Evolutionary conservation across 2,113 vertebrate species (phyloP).

Genomic region (Callipepla squamata): DNA sequence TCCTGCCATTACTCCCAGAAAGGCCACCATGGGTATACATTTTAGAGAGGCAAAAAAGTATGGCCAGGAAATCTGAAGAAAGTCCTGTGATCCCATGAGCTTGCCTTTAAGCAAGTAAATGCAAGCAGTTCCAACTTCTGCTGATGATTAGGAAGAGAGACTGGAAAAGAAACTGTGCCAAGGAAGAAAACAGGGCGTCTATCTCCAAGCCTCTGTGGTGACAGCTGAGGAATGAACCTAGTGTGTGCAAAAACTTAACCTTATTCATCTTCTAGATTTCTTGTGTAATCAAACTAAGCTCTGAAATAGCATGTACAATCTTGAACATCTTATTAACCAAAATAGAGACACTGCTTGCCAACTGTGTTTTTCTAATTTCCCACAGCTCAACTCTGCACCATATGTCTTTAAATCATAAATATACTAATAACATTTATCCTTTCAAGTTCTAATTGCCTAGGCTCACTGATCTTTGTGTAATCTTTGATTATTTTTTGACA

Average conservation of each 20-base stretch:
- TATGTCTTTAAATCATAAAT: constrained; percentile 35
- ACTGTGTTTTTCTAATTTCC: neutral
- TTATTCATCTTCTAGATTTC: neutral
- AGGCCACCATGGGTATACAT: neutral
- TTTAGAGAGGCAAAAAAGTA: neutral
- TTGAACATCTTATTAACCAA: neutral
- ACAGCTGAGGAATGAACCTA: neutral
- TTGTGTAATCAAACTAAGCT: neutral
- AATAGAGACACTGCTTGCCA: neutral
- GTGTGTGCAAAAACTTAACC: neutral
- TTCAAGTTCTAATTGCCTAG: neutral
- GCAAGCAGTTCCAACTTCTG: neutral
- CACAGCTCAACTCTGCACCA: neutral
- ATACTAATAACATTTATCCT: constrained; percentile 12
- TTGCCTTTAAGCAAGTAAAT: neutral
- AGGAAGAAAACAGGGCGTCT: neutral
- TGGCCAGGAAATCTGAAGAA: neutral
- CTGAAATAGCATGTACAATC: neutral
- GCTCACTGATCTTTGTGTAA: neutral
- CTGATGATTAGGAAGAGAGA: neutral
- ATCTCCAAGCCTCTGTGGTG: neutral
- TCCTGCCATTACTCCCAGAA: accelerated
- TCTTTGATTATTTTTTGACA: neutral
- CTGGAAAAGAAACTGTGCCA: neutral
- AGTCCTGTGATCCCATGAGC: neutral